Evolutionary conservation across 1,140 invertebrate species (phyloP), one percentile per base, ranked within the genome.

Genomic region (Caenorhabditis latens): DNA sequence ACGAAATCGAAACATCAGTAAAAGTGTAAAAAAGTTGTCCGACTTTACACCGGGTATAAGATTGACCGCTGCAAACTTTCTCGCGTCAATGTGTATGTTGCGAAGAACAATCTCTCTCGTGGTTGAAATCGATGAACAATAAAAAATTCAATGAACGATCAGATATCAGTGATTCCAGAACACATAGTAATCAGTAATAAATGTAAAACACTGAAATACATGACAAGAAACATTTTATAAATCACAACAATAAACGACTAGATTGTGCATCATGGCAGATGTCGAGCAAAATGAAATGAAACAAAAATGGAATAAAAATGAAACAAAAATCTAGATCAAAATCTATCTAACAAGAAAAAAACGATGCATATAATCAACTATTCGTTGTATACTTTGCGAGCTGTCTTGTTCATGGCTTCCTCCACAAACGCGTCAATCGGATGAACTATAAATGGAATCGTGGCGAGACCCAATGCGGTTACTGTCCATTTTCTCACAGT

Each of bases 361-460:
- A 8, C 19, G 16, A 71, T 46, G 0, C 3, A 43, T 11, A 19
- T 2, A 79, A 43, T 19, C n/a, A 19, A 5, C n/a, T 48, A 50
- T 24, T 79, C 8, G 50, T 79, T 83, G 21, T 86, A 83, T 14
- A 61, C 42, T 16, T 82, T 83, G 65, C 94, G 90, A 50, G 94
- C 87, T 14, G 95, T 96, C 19, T 93, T 91, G 92, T 98, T 95
- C 96, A 98, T 96, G 0, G 95, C 89, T 61, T 93, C 91, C 91
- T 97, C 96, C 0, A 97, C 96, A 9, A 94, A 93, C 32, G 92
- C 90, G 93, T 98, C 97, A 91, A 99, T 98, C 21, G 97, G 97
- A 90, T 95, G 95, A 58, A 99, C 95, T 90, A 99, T 98, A 88
- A 98, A 94, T 2, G 97, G 97, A 91, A 98, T 98, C 58, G 95